phyloP scores from a whole-genome alignment of 2,888 invertebrate species.

The Cephonodes hylas region DNA sequence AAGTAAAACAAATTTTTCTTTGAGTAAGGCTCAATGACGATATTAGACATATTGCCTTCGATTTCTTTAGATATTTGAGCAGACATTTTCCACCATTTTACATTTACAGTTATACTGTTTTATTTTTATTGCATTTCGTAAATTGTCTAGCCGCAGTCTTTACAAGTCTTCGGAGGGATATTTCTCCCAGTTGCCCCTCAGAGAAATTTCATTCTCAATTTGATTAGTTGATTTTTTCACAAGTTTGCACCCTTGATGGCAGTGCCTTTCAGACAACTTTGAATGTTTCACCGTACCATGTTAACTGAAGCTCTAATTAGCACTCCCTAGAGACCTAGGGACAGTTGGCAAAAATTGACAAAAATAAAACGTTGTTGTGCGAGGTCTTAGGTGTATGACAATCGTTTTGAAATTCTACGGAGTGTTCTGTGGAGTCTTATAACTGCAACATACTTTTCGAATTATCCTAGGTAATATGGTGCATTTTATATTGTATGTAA shows the following conservation, averaged over 20 bases:
- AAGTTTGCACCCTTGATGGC: background rate
- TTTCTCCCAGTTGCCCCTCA: background rate
- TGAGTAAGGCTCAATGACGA: no score
- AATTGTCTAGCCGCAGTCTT: background rate
- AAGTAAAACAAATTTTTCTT: no score
- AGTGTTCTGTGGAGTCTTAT: no score
- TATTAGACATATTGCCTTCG: no score
- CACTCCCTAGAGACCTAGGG: background rate
- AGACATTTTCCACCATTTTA: background rate
- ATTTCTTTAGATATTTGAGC: no score
- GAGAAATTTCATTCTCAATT: background rate
- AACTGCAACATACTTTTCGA: no score
- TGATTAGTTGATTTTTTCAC: conserved; percentile 4
- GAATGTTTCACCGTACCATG: background rate
- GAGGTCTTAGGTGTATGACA: no score
- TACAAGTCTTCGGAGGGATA: background rate
- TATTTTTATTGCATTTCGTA: background rate
- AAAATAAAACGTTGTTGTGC: no score
- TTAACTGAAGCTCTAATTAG: background rate
- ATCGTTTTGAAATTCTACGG: no score
- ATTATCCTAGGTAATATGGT: no score
- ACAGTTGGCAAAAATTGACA: background rate
- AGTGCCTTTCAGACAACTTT: background rate
- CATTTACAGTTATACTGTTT: background rate
- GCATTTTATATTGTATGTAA: no score